A percentile compares a stretch with the other conserved stretches of the same genome.
Evolutionary conservation across 1,140 invertebrate genomes (phyloP).

Genomic region (Drosophila novamexicana): DNA sequence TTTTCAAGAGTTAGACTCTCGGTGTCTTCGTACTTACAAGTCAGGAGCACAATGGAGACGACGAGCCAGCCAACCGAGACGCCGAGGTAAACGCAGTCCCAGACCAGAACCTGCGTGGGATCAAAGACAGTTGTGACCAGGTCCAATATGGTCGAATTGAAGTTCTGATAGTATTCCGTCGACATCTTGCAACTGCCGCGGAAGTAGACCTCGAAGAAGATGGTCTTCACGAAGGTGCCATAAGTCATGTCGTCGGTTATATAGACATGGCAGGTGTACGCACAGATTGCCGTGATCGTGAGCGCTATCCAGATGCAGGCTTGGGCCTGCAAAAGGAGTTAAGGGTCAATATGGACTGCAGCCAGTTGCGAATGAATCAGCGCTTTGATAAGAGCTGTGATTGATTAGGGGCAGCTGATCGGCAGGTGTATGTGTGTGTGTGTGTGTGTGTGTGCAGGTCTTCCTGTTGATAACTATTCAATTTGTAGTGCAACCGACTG

Average conservation of each 20-base stretch:
- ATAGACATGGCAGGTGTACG: constrained; percentile 68
- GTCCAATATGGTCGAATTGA: constrained; percentile 36
- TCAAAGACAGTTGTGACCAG: constrained; percentile 60
- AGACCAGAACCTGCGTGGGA: constrained; percentile 62
- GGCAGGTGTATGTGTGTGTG: background rate
- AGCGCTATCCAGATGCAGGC: constrained; percentile 73
- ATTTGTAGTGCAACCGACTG: background rate
- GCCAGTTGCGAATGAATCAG: background rate
- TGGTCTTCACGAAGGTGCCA: constrained; percentile 51
- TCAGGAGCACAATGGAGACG: constrained; percentile 61
- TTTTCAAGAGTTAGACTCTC: no score
- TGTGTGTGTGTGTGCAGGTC: background rate
- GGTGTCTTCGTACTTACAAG: constrained; percentile 54
- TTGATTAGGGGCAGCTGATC: constrained; percentile 25
- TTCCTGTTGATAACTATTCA: background rate
- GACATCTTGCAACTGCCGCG: constrained; percentile 58
- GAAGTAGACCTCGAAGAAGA: constrained; percentile 75
- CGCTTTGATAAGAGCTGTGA: constrained; percentile 11
- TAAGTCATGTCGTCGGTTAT: constrained; percentile 48
- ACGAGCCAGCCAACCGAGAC: constrained; percentile 71
- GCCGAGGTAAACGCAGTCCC: constrained; percentile 73
- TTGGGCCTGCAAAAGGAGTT: constrained; percentile 47
- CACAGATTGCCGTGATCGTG: constrained; percentile 70
- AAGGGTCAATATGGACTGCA: background rate
- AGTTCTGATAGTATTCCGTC: constrained; percentile 46